phyloP scores from a whole-genome alignment of 1,140 invertebrate genomes.

The Heliconius congener region DNA sequence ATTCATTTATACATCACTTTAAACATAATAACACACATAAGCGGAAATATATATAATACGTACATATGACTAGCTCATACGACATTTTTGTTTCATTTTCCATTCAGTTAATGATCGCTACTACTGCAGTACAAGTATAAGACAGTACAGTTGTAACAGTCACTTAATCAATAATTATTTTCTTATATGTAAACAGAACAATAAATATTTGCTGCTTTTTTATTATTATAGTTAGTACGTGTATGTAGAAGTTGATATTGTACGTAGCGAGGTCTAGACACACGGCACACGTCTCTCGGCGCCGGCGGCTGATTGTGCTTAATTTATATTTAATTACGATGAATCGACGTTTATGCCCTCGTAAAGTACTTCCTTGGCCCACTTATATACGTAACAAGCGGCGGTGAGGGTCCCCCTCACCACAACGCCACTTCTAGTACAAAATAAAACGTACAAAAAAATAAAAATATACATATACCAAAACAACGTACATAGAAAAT shows the following conservation, averaged over 20 bases:
- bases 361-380: constrained; percentile 24
- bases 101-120: too few species aligned
- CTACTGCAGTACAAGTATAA: too few species aligned
- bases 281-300: neutral
- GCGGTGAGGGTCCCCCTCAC: neutral
- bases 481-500: neutral
- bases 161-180: neutral
- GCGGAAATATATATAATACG: too few species aligned
- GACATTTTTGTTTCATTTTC: too few species aligned
- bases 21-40: too few species aligned
- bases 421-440: neutral
- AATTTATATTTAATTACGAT: constrained; percentile 34
- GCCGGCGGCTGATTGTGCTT: constrained; percentile 19
- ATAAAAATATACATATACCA: neutral
- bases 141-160: neutral
- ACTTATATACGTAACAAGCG: constrained; percentile 11
- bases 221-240: too few species aligned
- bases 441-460: neutral
- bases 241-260: too few species aligned
- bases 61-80: too few species aligned
- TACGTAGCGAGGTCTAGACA: constrained; percentile 3
- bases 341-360: constrained; percentile 29
- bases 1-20: too few species aligned
- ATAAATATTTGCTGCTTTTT: neutral
- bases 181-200: neutral